Conservation (phyloP, 1,140 invertebrate genomes). For the Drosophila biarmipes region DNA sequence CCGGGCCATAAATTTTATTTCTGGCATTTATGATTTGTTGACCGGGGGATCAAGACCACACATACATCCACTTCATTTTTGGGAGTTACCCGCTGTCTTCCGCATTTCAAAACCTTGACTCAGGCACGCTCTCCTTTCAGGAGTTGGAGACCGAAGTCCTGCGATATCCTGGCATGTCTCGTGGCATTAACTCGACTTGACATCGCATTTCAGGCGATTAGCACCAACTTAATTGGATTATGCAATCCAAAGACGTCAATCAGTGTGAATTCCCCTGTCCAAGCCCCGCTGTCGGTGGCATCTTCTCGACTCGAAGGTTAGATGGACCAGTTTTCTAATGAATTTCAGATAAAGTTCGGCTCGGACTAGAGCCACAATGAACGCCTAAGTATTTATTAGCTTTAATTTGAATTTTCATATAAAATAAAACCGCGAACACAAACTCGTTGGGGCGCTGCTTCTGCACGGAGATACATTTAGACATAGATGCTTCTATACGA, state of each 20-base stretch:
- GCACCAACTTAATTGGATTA: conserved; percentile 56
- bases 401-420: conserved; percentile 78
- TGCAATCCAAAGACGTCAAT: conserved; percentile 57
- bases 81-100: conserved; percentile 20
- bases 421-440: conserved; percentile 65
- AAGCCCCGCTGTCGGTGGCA: conserved; percentile 17
- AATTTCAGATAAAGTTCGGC: conserved; percentile 69
- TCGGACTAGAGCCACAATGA: conserved; percentile 42
- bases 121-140: neutral
- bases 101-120: conserved; percentile 22
- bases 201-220: conserved; percentile 38
- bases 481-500: conserved; percentile 74
- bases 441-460: conserved; percentile 70
- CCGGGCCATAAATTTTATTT: conserved; percentile 39
- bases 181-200: conserved; percentile 10
- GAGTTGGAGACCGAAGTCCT: conserved; percentile 21
- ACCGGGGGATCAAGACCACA: conserved; percentile 25
- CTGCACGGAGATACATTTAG: conserved; percentile 60
- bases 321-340: conserved; percentile 72
- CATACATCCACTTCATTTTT: neutral
- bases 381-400: conserved; percentile 79
- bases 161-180: conserved; percentile 18
- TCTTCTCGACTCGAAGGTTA: conserved; percentile 63
- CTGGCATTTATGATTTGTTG: conserved; percentile 45
- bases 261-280: conserved; percentile 20